Conservation (phyloP, 2,888 invertebrate species). For the Mesorhabditis spiculigera region DNA sequence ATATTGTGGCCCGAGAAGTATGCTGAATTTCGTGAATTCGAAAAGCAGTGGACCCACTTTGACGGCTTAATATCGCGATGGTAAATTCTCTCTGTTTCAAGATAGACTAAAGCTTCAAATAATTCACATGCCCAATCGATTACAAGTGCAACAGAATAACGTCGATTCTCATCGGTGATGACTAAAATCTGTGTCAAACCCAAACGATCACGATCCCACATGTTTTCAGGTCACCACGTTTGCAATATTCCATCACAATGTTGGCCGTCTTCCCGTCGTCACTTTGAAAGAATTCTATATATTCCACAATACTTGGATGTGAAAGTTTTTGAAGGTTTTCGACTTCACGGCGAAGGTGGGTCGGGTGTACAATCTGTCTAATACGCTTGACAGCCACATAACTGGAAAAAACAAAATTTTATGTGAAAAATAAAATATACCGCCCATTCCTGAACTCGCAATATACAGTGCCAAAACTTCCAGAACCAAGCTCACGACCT, state of each 20-base stretch:
- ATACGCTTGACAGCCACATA: neutral
- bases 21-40: no score
- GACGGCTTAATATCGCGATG: conserved; percentile 1
- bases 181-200: neutral
- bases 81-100: neutral
- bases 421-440: no score
- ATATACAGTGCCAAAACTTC: no score
- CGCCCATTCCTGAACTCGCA: no score
- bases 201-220: neutral
- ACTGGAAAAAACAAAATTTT: neutral
- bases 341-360: neutral
- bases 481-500: no score
- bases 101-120: neutral
- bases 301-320: neutral
- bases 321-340: neutral
- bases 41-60: neutral
- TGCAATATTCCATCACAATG: neutral
- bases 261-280: neutral
- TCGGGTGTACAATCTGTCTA: neutral
- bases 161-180: neutral
- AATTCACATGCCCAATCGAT: neutral
- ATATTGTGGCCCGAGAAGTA: neutral
- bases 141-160: neutral
- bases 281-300: neutral
- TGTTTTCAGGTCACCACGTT: neutral